These are phyloP conservation scores for Bembecia ichneumoniformis DNA, from an alignment of 2,888 invertebrate genomes.

Conservation along the genomic window DNA sequence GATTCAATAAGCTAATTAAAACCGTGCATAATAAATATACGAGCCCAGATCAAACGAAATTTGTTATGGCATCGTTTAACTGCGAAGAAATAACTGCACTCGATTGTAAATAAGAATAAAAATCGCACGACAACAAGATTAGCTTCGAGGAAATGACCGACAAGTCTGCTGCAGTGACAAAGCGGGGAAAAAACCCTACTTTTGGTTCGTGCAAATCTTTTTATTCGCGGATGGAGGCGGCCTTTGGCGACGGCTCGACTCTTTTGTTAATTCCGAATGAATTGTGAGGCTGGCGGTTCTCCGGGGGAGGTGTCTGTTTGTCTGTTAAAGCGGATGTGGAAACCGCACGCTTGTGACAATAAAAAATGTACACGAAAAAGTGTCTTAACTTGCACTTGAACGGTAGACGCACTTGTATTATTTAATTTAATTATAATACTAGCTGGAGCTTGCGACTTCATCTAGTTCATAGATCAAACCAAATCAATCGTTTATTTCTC, in stretches of 20 bases:
- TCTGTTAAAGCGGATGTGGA: not conserved
- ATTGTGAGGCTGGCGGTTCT: not conserved
- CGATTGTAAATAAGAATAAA: not conserved
- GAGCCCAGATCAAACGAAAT: too few relatives aligned
- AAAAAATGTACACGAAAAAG: not conserved
- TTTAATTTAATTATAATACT: not conserved
- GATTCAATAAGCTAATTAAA: too few relatives aligned
- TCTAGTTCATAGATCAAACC: too few relatives aligned
- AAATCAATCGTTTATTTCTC: too few relatives aligned
- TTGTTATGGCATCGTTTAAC: too few relatives aligned
- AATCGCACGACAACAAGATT: not conserved
- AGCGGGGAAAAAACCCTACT: slow-evolving; percentile 1
- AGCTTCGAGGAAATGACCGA: not conserved
- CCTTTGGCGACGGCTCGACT: not conserved
- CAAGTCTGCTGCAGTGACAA: slow-evolving; percentile 1
- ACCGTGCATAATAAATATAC: too few relatives aligned
- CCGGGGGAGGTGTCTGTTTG: not conserved
- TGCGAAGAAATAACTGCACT: too few relatives aligned
- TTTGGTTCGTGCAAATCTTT: not conserved
- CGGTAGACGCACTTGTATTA: too few relatives aligned
- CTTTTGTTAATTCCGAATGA: not conserved
- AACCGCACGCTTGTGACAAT: not conserved
- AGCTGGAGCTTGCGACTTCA: too few relatives aligned
- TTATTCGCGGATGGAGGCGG: not conserved
- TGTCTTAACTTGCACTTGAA: too few relatives aligned